Percentiles rank a stretch among this genome's conserved stretches.
phyloP scores from a whole-genome alignment of 1,140 invertebrate genomes.

The Anastatus disparis region DNA sequence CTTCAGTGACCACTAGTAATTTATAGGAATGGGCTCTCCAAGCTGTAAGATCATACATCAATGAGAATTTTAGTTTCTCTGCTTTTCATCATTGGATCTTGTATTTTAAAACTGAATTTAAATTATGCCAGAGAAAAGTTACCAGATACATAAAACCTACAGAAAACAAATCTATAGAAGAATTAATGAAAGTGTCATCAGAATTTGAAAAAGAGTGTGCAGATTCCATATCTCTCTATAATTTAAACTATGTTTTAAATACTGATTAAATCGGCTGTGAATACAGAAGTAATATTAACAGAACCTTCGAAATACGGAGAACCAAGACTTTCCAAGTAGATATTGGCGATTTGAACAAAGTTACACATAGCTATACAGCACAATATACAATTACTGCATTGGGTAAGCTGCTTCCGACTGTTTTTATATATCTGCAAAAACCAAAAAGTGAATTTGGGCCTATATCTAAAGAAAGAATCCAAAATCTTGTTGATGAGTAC shows the following conservation, averaged over 20 bases:
- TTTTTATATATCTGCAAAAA: conserved; percentile 40
- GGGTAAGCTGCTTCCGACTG: conserved; percentile 18
- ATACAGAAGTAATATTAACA: conserved; percentile 20
- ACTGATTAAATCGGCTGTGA: conserved; percentile 40
- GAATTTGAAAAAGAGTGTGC: neutral
- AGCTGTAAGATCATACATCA: conserved; percentile 23
- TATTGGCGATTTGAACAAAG: conserved; percentile 33
- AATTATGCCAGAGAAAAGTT: neutral
- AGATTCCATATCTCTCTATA: neutral
- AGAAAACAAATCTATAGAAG: neutral
- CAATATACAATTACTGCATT: conserved; percentile 34
- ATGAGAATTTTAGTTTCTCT: conserved; percentile 26
- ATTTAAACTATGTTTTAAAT: conserved; percentile 37
- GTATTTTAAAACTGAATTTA: neutral
- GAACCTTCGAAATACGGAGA: conserved; percentile 24
- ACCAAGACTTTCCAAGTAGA: conserved; percentile 23
- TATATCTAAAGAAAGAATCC: conserved; percentile 1
- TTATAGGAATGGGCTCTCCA: conserved; percentile 43
- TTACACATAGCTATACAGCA: conserved; percentile 39
- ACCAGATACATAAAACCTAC: neutral
- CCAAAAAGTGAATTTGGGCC: conserved; percentile 29
- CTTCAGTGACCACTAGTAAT: conserved; percentile 42
- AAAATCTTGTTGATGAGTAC: neutral
- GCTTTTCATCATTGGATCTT: conserved; percentile 41
- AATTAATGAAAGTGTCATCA: neutral